Conservation (phyloP, 2,113 vertebrate genomes). For the Neogobius melanostomus region DNA sequence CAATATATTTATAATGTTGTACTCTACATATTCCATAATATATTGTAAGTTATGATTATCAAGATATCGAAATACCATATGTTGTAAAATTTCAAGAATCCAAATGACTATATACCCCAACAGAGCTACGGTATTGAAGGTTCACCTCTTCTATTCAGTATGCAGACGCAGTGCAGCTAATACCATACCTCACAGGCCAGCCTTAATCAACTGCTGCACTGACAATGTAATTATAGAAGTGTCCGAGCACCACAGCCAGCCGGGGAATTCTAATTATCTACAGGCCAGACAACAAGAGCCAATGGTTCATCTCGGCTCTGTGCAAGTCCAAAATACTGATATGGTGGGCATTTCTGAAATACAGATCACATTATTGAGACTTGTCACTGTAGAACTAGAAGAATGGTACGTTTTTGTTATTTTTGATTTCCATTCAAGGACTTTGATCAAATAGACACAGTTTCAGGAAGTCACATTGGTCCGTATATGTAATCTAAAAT, state of each 20-base stretch:
- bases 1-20: no score
- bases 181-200: constrained; percentile 69
- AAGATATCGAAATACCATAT: constrained; percentile 8
- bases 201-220: constrained; percentile 70
- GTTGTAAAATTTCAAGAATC: background rate
- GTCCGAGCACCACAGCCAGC: constrained; percentile 63
- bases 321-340: constrained; percentile 22
- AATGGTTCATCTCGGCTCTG: constrained; percentile 43
- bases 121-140: constrained; percentile 32
- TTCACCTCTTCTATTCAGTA: constrained; percentile 56
- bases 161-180: constrained; percentile 61
- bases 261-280: constrained; percentile 74
- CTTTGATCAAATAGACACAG: background rate
- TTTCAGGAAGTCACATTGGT: background rate
- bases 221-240: constrained; percentile 80
- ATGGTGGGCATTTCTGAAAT: constrained; percentile 16
- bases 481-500: background rate
- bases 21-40: no score
- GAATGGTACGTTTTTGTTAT: background rate
- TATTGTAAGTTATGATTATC: background rate
- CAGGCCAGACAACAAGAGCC: constrained; percentile 45
- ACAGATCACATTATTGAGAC: background rate
- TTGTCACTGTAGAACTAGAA: background rate
- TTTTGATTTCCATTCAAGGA: background rate
- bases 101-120: constrained; percentile 1